Evolutionary conservation across 2,797 vertebrate genomes (phyloP).

Genomic region (Enteromius treurensis): DNA sequence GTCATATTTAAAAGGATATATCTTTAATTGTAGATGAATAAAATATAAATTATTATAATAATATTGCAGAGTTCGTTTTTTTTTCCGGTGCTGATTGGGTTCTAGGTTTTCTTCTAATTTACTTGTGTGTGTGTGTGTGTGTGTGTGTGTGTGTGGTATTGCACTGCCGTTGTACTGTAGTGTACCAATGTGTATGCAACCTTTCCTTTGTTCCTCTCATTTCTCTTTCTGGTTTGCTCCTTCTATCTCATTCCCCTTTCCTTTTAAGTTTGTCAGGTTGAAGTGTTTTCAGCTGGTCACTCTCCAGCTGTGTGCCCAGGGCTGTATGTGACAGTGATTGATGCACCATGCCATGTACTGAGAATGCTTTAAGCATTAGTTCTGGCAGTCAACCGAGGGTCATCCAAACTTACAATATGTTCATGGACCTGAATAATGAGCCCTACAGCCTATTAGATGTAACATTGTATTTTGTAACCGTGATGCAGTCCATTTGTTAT

Average conservation of each 20-base stretch:
- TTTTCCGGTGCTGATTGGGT: not conserved
- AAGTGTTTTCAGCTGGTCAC: constrained; percentile 60
- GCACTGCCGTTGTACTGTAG: constrained; percentile 5
- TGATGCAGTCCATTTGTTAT: constrained; percentile 16
- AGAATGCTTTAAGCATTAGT: constrained; percentile 46
- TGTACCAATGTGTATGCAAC: constrained; percentile 12
- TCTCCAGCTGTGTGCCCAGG: constrained; percentile 62
- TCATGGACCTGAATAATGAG: constrained; percentile 35
- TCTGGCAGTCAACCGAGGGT: constrained; percentile 42
- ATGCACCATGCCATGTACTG: constrained; percentile 53
- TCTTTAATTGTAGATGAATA: not conserved
- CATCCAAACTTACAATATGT: constrained; percentile 45
- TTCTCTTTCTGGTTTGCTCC: constrained; percentile 34
- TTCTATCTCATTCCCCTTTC: constrained; percentile 34
- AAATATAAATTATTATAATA: not conserved
- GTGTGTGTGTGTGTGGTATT: not conserved
- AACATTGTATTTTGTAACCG: not conserved
- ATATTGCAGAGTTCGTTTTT: not conserved
- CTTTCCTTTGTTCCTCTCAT: constrained; percentile 22
- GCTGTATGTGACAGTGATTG: constrained; percentile 60
- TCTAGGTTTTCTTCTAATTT: not conserved
- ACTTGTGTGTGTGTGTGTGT: not conserved
- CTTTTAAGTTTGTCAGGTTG: constrained; percentile 57
- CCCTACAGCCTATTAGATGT: not conserved
- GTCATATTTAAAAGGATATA: not conserved